phyloP scores from a whole-genome alignment of 37 sponge, comb jelly and placozoan species.

The Oopsacas minuta region DNA sequence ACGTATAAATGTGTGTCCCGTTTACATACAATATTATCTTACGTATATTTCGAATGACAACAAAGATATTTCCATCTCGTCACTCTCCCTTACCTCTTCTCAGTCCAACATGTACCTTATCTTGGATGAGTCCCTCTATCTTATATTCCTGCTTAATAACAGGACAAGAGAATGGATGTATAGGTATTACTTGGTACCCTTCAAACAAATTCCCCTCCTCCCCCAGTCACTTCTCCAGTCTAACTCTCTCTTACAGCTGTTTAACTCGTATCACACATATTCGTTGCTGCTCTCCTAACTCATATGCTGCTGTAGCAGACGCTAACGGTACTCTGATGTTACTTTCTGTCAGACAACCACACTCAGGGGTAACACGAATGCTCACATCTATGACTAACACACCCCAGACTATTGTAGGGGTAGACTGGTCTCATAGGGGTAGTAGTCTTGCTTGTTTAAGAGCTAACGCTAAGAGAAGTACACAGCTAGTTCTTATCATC shows the following conservation, averaged over 20 bases:
- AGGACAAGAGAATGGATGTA: neutral
- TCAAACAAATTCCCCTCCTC: neutral
- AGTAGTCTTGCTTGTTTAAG: neutral
- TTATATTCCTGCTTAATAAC: neutral
- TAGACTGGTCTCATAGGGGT: neutral
- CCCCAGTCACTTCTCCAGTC: neutral
- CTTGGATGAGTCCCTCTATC: neutral
- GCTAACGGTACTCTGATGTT: slow-evolving; percentile 9
- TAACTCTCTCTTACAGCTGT: neutral
- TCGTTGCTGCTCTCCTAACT: neutral
- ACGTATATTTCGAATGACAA: neutral
- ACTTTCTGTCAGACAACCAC: neutral
- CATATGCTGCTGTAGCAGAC: neutral
- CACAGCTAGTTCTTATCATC: neutral
- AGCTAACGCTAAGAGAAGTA: neutral
- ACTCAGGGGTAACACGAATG: neutral
- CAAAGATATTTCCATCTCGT: slow-evolving; percentile 1
- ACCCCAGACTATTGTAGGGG: neutral
- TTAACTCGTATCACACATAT: neutral
- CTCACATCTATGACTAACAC: neutral
- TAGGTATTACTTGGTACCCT: slow-evolving; percentile 1
- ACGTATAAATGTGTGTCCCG: neutral
- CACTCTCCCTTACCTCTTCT: neutral
- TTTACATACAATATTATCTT: no score
- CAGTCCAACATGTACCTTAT: neutral